Conservation (phyloP, 2,888 invertebrate genomes). For the Liposcelis brunnea region DNA sequence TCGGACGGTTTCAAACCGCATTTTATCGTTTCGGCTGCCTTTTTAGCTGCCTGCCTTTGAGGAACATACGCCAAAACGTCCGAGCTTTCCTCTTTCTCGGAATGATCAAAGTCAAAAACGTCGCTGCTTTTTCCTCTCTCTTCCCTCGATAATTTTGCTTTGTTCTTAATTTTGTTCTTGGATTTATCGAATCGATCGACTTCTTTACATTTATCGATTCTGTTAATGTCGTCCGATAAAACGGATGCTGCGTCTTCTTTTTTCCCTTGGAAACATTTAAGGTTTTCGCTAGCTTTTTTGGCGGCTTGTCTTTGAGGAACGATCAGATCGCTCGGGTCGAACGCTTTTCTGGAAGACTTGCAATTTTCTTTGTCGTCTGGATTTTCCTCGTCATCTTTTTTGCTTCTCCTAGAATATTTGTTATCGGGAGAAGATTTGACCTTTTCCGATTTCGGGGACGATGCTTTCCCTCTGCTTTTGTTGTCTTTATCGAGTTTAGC, state of each 20-base stretch:
- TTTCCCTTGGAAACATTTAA: constrained; percentile 34
- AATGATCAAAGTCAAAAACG: background rate
- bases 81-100: constrained; percentile 26
- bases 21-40: constrained; percentile 78
- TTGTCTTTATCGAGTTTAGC: constrained; percentile 17
- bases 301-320: constrained; percentile 83
- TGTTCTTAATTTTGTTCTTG: background rate
- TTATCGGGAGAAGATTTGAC: constrained; percentile 27
- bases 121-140: constrained; percentile 7
- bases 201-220: constrained; percentile 24
- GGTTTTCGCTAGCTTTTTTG: constrained; percentile 77
- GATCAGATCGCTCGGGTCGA: constrained; percentile 59
- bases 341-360: constrained; percentile 27
- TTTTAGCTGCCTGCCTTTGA: constrained; percentile 78
- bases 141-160: background rate
- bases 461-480: constrained; percentile 18
- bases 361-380: constrained; percentile 33
- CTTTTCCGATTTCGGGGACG: constrained; percentile 21
- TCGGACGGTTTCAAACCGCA: constrained; percentile 38
- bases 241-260: constrained; percentile 16
- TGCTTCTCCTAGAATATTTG: constrained; percentile 28
- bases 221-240: constrained; percentile 13
- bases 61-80: constrained; percentile 68
- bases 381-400: constrained; percentile 31
- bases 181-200: background rate